Evolutionary conservation across 30 jellyfish, hydroid and myxozoan species (phyloP).

Genomic region (Aurelia coerulea): DNA sequence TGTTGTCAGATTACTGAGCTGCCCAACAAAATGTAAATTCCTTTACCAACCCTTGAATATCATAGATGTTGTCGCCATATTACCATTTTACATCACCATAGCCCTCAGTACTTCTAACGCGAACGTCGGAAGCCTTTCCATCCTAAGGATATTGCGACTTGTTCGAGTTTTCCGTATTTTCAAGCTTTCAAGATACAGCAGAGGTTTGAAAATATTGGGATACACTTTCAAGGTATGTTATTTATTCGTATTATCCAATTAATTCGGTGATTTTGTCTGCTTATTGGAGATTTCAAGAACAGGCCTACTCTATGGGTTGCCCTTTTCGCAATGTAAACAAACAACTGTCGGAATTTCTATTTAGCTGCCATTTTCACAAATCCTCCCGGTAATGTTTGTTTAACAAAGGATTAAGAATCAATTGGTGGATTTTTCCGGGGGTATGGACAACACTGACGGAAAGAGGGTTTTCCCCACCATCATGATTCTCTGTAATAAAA

Average conservation of each 20-base stretch:
- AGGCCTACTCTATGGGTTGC: slow-evolving; percentile 20
- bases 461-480: too few species aligned
- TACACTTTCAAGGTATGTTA: slow-evolving; percentile 93
- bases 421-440: too few species aligned
- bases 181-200: slow-evolving; percentile 93
- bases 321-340: slow-evolving; percentile 16
- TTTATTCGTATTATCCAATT: not conserved
- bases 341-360: too few species aligned
- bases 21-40: slow-evolving; percentile 75
- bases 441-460: too few species aligned
- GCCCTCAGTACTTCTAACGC: slow-evolving; percentile 71
- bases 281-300: slow-evolving; percentile 28
- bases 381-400: too few species aligned
- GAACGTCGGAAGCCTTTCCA: slow-evolving; percentile 88
- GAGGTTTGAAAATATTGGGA: slow-evolving; percentile 93
- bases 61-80: slow-evolving; percentile 90
- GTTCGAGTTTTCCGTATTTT: slow-evolving; percentile 95
- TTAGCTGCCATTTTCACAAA: too few species aligned
- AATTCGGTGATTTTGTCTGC: not conserved
- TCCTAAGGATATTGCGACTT: slow-evolving; percentile 90
- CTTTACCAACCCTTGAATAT: slow-evolving; percentile 85
- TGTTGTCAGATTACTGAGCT: slow-evolving; percentile 70
- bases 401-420: too few species aligned
- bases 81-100: slow-evolving; percentile 91
- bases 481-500: too few species aligned